Evolutionary conservation across 2,888 invertebrate species (phyloP).

Genomic region (Leptopterna dolabrata): DNA sequence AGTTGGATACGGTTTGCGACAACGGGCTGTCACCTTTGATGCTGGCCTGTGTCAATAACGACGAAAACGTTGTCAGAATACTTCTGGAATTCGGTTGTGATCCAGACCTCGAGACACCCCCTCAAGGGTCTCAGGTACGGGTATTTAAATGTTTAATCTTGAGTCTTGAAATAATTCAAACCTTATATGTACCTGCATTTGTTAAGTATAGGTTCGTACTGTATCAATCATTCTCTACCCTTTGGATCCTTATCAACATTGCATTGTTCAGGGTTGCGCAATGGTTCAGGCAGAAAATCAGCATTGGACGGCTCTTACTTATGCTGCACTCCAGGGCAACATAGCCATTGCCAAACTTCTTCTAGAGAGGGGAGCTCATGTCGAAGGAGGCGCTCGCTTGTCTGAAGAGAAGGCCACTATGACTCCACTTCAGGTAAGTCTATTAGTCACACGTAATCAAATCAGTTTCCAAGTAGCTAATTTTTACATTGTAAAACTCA

Average conservation of each 20-base stretch:
- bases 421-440: conserved; percentile 79
- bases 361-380: conserved; percentile 83
- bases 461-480: too few relatives aligned
- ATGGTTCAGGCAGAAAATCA: conserved; percentile 76
- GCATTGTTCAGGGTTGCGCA: conserved; percentile 67
- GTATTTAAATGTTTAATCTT: background rate
- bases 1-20: conserved; percentile 82
- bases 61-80: conserved; percentile 80
- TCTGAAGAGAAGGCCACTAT: conserved; percentile 88
- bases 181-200: too few relatives aligned
- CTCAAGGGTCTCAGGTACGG: conserved; percentile 66
- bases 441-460: background rate
- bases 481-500: too few relatives aligned
- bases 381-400: conserved; percentile 85
- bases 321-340: conserved; percentile 75
- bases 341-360: conserved; percentile 72
- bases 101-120: conserved; percentile 83
- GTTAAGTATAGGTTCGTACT: too few relatives aligned
- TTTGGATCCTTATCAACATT: too few relatives aligned
- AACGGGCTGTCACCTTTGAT: conserved; percentile 85
- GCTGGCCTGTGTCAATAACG: conserved; percentile 83
- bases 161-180: background rate
- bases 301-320: conserved; percentile 90
- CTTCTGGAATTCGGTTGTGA: conserved; percentile 85
- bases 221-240: too few relatives aligned